Conservation (phyloP, 2,888 invertebrate genomes). For the Tiliacea citrago region DNA sequence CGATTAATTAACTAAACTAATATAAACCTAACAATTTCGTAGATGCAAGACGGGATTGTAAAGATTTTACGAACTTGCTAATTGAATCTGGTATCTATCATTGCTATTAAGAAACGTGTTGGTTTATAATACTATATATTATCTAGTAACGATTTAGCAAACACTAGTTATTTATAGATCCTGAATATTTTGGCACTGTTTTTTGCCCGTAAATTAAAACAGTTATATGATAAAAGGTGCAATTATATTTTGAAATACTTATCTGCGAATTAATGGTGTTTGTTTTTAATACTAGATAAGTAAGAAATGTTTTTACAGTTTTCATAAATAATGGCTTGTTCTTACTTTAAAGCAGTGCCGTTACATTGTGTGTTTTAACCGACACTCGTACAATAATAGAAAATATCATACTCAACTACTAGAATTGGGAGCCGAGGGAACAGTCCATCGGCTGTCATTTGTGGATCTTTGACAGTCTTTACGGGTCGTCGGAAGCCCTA, state of each 20-base stretch:
- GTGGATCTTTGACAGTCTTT: too few species aligned
- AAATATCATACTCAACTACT: neutral
- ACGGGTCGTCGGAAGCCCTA: too few species aligned
- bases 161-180: constrained; percentile 48
- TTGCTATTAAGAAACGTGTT: constrained; percentile 19
- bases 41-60: neutral
- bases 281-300: neutral
- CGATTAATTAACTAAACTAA: constrained; percentile 17
- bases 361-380: neutral
- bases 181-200: constrained; percentile 21
- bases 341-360: neutral
- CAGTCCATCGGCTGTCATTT: too few species aligned
- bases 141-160: constrained; percentile 21
- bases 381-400: neutral
- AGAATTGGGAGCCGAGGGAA: neutral
- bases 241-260: constrained; percentile 2
- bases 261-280: constrained; percentile 5
- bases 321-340: neutral
- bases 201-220: constrained; percentile 30
- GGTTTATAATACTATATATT: constrained; percentile 24
- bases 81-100: constrained; percentile 47
- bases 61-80: constrained; percentile 42
- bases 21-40: constrained; percentile 4
- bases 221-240: constrained; percentile 16
- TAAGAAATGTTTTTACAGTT: neutral